These are phyloP conservation scores for Hycleus cichorii DNA, from an alignment of 1,140 invertebrate genomes.

Conservation along the genomic window DNA sequence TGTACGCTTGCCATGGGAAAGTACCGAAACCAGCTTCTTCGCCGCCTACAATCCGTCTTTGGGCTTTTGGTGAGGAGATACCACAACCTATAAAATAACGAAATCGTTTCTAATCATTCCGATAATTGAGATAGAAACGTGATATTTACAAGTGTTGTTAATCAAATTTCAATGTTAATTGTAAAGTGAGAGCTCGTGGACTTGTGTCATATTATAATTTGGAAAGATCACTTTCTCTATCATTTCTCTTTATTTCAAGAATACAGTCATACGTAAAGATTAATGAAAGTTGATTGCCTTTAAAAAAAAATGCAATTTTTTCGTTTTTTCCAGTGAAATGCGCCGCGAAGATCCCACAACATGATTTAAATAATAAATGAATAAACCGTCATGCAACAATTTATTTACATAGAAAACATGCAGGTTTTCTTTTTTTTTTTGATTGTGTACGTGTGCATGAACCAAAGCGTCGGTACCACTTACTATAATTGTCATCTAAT, in stretches of 20 bases:
- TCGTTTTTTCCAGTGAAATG: too few species aligned
- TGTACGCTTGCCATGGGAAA: conserved; percentile 95
- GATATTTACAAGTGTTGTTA: neutral
- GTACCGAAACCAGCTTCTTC: conserved; percentile 89
- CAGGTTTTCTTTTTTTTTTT: neutral
- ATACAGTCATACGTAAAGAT: neutral
- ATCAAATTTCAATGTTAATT: neutral
- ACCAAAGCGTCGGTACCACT: conserved; percentile 26
- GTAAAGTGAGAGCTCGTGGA: too few species aligned
- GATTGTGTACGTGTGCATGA: neutral
- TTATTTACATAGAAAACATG: neutral
- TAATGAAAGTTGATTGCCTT: neutral
- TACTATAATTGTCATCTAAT: conserved; percentile 33
- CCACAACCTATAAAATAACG: conserved; percentile 63
- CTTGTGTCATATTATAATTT: neutral
- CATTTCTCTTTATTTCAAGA: neutral
- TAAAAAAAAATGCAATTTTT: neutral
- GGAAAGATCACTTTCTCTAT: conserved; percentile 9
- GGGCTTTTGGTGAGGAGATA: conserved; percentile 71
- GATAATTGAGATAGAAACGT: neutral
- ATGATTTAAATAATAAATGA: neutral
- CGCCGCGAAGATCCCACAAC: too few species aligned
- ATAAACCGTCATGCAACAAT: neutral
- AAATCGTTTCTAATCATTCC: neutral
- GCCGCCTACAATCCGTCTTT: conserved; percentile 84